Percentiles rank a stretch among this genome's conserved stretches.
Conservation (phyloP, 2,113 vertebrate species). For the Aptenodytes forsteri region DNA sequence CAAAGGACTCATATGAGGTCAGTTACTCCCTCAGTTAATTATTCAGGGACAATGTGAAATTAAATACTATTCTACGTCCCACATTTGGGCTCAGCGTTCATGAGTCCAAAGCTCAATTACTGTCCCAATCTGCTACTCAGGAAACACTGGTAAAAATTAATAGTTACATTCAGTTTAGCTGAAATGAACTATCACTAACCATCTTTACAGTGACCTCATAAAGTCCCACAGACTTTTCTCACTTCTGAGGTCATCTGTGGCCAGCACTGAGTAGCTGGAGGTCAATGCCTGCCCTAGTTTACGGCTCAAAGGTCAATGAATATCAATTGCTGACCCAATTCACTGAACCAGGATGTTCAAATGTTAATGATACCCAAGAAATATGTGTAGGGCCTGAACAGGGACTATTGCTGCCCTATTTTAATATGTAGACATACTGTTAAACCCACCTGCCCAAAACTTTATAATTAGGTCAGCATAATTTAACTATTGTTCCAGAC, state of each 20-base stretch:
- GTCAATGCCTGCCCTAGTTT: background rate
- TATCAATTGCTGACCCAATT: background rate
- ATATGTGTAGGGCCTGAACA: background rate
- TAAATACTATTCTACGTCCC: background rate
- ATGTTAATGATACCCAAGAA: background rate
- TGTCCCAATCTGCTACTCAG: background rate
- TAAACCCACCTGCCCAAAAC: background rate
- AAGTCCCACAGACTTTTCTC: background rate
- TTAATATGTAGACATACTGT: background rate
- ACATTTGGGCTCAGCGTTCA: background rate
- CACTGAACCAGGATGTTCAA: background rate
- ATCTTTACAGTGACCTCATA: background rate
- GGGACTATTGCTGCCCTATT: background rate
- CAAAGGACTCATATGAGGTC: background rate
- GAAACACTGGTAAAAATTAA: background rate
- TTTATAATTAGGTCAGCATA: background rate
- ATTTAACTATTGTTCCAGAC: background rate
- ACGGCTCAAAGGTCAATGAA: background rate
- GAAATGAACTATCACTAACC: background rate
- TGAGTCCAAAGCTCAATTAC: background rate
- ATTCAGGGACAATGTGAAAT: background rate
- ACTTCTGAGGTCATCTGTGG: background rate
- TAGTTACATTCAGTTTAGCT: background rate
- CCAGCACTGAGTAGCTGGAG: background rate
- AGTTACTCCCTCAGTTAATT: background rate